Percentiles rank a stretch among this genome's conserved stretches.
phyloP scores from a whole-genome alignment of 2,888 invertebrate species.

The Adelphocoris suturalis region DNA sequence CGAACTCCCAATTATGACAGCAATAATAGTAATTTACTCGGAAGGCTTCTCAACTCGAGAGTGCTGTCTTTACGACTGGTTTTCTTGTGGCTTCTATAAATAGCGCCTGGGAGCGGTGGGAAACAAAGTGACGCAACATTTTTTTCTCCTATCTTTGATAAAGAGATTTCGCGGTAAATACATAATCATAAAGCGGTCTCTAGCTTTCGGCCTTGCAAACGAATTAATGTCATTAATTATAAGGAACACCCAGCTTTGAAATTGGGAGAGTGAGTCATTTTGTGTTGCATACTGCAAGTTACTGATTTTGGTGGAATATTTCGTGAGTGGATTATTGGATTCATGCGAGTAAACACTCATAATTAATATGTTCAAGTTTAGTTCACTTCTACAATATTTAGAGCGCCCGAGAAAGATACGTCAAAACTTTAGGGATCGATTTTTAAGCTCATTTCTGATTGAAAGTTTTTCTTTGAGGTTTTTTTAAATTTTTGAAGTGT shows the following conservation, averaged over 20 bases:
- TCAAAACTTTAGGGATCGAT: no score
- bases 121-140: conserved; percentile 8
- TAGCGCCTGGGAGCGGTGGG: not conserved
- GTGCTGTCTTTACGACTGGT: not conserved
- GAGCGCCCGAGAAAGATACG: no score
- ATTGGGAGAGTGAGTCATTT: not conserved
- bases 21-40: not conserved
- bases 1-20: not conserved
- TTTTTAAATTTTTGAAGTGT: no score
- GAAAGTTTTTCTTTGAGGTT: no score
- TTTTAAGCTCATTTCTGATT: no score
- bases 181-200: conserved; percentile 28
- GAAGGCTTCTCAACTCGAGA: not conserved
- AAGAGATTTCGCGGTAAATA: conserved; percentile 16
- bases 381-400: no score
- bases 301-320: not conserved
- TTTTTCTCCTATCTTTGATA: not conserved
- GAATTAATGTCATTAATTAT: not conserved
- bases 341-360: no score
- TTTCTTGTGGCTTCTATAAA: not conserved
- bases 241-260: not conserved
- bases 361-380: no score
- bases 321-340: no score
- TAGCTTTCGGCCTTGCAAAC: not conserved
- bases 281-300: not conserved